Percentiles rank a stretch among this genome's conserved stretches.
phyloP scores from a whole-genome alignment of 1,140 invertebrate genomes.

The Drosophila murphyi region DNA sequence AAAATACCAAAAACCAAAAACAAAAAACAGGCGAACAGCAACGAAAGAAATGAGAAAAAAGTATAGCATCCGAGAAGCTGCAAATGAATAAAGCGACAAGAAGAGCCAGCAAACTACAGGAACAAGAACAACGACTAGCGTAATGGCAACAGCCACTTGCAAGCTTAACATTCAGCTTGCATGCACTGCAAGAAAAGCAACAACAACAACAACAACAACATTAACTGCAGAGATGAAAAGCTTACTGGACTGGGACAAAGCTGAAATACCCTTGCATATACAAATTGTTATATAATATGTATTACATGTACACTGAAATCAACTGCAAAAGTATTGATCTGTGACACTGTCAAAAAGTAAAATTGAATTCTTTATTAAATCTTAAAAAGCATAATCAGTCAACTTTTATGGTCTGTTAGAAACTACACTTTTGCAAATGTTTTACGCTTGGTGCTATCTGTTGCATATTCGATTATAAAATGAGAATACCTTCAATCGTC shows the following conservation, averaged over 20 bases:
- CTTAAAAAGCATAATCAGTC: neutral
- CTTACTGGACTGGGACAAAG: neutral
- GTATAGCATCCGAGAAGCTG: slow-evolving; percentile 61
- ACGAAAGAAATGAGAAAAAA: slow-evolving; percentile 54
- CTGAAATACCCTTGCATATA: slow-evolving; percentile 16
- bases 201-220: neutral
- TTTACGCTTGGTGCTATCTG: neutral
- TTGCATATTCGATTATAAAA: neutral
- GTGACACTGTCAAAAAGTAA: neutral
- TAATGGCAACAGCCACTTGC: slow-evolving; percentile 58
- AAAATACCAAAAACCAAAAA: slow-evolving; percentile 40
- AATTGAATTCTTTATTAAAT: neutral
- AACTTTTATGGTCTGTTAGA: slow-evolving; percentile 1
- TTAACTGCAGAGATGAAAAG: neutral
- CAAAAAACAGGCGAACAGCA: neutral
- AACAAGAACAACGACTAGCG: slow-evolving; percentile 29
- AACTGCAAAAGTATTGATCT: neutral
- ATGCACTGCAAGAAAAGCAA: slow-evolving; percentile 65
- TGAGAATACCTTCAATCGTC: neutral
- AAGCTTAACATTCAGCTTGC: slow-evolving; percentile 55
- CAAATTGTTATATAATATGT: neutral
- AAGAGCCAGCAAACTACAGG: slow-evolving; percentile 24
- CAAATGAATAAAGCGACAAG: slow-evolving; percentile 70
- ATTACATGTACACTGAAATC: neutral
- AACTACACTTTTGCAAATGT: neutral